Conservation (phyloP, 2,113 vertebrate genomes). For the Paradisaea rubra region DNA sequence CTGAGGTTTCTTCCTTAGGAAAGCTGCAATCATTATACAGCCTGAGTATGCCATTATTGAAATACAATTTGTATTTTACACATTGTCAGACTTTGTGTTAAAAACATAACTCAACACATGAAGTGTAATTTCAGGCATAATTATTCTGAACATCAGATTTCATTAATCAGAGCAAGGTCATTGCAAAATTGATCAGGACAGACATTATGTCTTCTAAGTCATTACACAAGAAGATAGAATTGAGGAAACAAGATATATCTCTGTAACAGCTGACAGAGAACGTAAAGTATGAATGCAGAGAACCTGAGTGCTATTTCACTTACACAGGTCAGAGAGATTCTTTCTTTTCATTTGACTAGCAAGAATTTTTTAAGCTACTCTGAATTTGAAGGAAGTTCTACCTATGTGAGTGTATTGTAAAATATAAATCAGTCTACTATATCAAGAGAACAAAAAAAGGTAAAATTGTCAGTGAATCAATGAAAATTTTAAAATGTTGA, state of each 20-base stretch:
- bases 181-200: slow-evolving; percentile 21
- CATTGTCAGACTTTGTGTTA: neutral
- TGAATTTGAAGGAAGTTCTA: neutral
- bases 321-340: neutral
- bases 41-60: neutral
- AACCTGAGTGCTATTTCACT: neutral
- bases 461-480: neutral
- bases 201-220: slow-evolving; percentile 36
- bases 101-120: slow-evolving; percentile 12
- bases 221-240: slow-evolving; percentile 44
- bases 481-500: neutral
- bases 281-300: neutral
- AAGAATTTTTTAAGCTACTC: neutral
- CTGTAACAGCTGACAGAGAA: neutral
- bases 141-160: neutral
- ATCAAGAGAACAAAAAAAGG: neutral
- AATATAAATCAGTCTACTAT: neutral
- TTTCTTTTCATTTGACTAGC: neutral
- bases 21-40: neutral
- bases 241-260: neutral
- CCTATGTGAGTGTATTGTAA: neutral
- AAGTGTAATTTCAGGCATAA: neutral
- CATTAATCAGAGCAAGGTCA: slow-evolving; percentile 27
- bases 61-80: slow-evolving; percentile 16
- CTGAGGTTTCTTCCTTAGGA: neutral